Evolutionary conservation across 1,140 invertebrate species (phyloP), one percentile per base, ranked within the genome.

Genomic region (Drosophila pruinosa): DNA sequence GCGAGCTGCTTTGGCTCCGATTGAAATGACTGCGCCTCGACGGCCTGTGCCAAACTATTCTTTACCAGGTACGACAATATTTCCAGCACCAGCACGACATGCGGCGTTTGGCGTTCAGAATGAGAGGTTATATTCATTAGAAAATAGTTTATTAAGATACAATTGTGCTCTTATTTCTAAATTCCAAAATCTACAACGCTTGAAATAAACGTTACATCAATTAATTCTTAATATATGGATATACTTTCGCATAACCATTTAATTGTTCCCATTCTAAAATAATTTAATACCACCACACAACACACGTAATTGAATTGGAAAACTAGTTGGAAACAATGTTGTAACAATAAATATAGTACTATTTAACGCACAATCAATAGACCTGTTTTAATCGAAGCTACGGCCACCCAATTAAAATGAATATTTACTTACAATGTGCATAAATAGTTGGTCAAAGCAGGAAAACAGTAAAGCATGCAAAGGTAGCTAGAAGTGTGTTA

Each of bases 371-470:
- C 4, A 8, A 41, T 41, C 38, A 19, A 41, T 41, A 19, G 38
- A 41, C 38, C 38, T 41, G 38, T 41, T 41, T 41, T 8, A 3
- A 41, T 12, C 31, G n/a, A n/a, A n/a, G n/a, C n/a, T n/a, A n/a
- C n/a, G n/a, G n/a, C n/a, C 31, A 34, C 31, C 41, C 22, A 34
- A 52, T 52, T 21, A 36, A 52, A 52, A 52, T 41, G 38, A 8
- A 19, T 41, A 41, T 41, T 17, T 17, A 41, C 34, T n/a, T 36
- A 36, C 38, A 19, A 19, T 17, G 31, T 57, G 63, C 54, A 45
- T 67, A 67, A 57, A 54, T 45, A 4, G 53, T 8, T 24, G 57
- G 62, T 17, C 53, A 58, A 36, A 59, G 34, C 56, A 31, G 54
- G 14, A 50, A 58, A 12, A 34, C 64, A 59, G 10, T 21, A 21